Evolutionary conservation across 2,888 invertebrate species (phyloP), one percentile per base, ranked within the genome.

Genomic region (Eristalis pertinax): DNA sequence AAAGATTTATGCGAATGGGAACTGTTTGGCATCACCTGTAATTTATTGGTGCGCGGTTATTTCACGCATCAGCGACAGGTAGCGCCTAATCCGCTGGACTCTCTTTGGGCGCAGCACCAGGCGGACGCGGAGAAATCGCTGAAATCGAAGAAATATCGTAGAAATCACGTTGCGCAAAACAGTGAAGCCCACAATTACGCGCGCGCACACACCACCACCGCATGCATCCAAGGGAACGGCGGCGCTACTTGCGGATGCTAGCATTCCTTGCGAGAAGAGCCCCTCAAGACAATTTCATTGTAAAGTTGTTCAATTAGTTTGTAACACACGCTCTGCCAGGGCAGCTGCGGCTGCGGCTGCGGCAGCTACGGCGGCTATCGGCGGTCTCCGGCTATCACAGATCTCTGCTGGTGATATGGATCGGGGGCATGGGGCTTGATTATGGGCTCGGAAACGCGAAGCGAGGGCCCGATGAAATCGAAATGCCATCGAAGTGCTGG

Each of bases 1-100:
- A 80, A 80, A 80, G 87, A 87, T 87, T 84, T 83, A 87, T 87
- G 84, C 68, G 87, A 84, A 84, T 80, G 87, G 84, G 84, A 87
- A 87, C 87, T 87, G 75, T 79, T 87, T 87, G 87, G 87, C 87
- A 87, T 87, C 87, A 87, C 87, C 87, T 77, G 73, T 87, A 76
- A 87, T 87, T 87, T 87, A 87, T 87, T 83, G 63, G 75, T 69
- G 84, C 72, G 60, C 60, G 24, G 80, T 79, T 80, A 67, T 84
- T 87, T 87, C 87, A 87, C 87, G 87, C 87, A 87, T 80, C 79
- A 69, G 74, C 60, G 72, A 63, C 84, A 84, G 84, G 84, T 84
- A 84, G 84, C 87, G 64, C 84, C 84, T 69, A 87, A 84, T 79
- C 87, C 64, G 72, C 56, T 41, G 43, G 50, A 50, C 38, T 13